Conservation (phyloP, 1,140 invertebrate species). For the Aphaenogaster floridana region DNA sequence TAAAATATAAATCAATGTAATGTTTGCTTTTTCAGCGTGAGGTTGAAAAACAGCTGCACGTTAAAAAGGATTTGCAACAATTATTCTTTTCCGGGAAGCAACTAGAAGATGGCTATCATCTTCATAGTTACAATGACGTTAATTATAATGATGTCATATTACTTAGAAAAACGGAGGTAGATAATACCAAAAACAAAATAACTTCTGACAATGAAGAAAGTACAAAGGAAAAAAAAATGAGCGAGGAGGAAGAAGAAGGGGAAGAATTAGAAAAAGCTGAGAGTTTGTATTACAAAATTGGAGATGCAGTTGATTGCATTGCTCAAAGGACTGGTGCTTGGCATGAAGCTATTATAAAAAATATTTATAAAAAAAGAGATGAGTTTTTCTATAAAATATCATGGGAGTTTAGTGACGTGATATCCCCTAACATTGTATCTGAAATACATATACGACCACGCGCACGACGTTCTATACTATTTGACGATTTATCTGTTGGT, state of each 20-base stretch:
- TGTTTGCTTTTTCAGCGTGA: conserved; percentile 71
- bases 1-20: too few species aligned
- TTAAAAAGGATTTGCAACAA: conserved; percentile 88
- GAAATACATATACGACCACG: conserved; percentile 90
- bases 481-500: conserved; percentile 88
- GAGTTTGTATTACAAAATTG: conserved; percentile 89
- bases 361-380: conserved; percentile 80
- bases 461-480: conserved; percentile 87
- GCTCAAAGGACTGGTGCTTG: conserved; percentile 88
- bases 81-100: conserved; percentile 94
- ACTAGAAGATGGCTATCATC: conserved; percentile 91
- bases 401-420: conserved; percentile 83
- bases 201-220: conserved; percentile 17
- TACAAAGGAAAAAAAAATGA: conserved; percentile 44
- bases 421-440: conserved; percentile 84
- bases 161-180: conserved; percentile 84
- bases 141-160: conserved; percentile 94
- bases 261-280: conserved; percentile 75
- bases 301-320: conserved; percentile 91
- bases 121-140: conserved; percentile 92
- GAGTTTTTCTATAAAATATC: conserved; percentile 86
- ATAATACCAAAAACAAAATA: conserved; percentile 69
- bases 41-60: conserved; percentile 88
- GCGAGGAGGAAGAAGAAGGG: conserved; percentile 45
- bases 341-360: conserved; percentile 89